Base-by-base conservation (phyloP, 2,113 vertebrate genomes). In the Pedionomus torquatus region DNA sequence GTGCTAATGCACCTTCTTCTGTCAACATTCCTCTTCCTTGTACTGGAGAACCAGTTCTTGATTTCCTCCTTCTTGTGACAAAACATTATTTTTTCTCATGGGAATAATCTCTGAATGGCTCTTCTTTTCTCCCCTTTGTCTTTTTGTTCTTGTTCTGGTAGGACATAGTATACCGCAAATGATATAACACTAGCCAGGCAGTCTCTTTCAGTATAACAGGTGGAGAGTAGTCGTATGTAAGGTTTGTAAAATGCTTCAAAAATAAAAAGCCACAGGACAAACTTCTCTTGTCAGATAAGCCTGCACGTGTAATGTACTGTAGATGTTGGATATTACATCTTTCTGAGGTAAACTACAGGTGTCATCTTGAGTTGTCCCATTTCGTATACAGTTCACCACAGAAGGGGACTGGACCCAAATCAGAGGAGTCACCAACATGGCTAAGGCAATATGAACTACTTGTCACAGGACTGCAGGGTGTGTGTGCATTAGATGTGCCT, bases 281-380 rank as follows among this genome's bases (percentile, higher is more conserved):
- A 37, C 33, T 37, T 68, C 58, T 68, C 31, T 61, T 25, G 52
- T 68, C 17, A 68, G 15, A 3, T 41, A 80, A 55, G 5, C 41
- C n/a, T 41, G 52, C 9, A 17, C 2, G 1, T 2, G 1, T 39
- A 71, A 58, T 4, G 8, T 66, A 46, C 30, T 19, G 9, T 10
- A 76, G 57, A 15, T 76, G 18, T 13, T 46, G 28, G 66, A 78
- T 3, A 1, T 44, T 33, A 41, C 0, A 1, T 44, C 20, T n/a
- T 35, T 63, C 46, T 44, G 16, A 71, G 13, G 33, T 31, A 31
- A 74, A 68, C 37, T 52, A 49, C 9, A 31, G 31, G 31, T 65
- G 37, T 11, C 3, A 12, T 57, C 13, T n/a, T 37, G 33, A 10
- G 16, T 37, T 88, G 30, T 9, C 18, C 31, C 10, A 5, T 35